Base-by-base conservation (phyloP, 35 echinoderm and acorn worm species). In the Heliocidaris erythrogramma region DNA sequence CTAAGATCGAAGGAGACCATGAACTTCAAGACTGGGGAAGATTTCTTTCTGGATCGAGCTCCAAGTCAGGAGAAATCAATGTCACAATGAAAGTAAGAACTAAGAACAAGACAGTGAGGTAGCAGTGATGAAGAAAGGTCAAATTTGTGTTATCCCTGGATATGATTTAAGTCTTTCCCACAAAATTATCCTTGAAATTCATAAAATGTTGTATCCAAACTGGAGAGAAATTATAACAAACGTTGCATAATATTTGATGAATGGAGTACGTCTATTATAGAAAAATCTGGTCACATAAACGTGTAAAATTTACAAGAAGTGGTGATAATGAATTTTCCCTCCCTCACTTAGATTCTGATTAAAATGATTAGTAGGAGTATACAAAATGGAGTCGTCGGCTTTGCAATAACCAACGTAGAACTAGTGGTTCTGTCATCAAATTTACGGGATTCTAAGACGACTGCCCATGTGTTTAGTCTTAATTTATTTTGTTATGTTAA, bases 11-110 rank as follows among this genome's bases (percentile, higher is more conserved):
- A 18, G 78, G 30, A 21, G 96, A 97, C 60, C 48, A 94, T 85
- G 96, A 97, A 85, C n/a, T 97, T n/a, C 96, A 97, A 85, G 95
- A 95, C 12, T 95, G 91, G 94, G 96, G 95, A 10, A 92, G 92
- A 21, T 48, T 49, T 30, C 94, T 97, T 0, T 71, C 92, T 50
- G 92, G 30, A 0, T 47, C 92, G 30, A 30, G 17, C 7, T 60
- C 49, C 47, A 90, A 95, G 27, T 69, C 31, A 2, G 91, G 94
- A 18, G 85, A 92, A 59, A 48, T 59, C 31, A 59, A 24, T 5
- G 91, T 92, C 13, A 48, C n/a, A 59, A 92, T 92, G 91, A 92
- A 92, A 49, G 91, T 92, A 92, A 86, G 85, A 86, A 32, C 27
- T 42, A 30, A 30, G 32, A 89, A 24, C 13, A 14, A 89, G 13